Conservation (phyloP, 1,140 invertebrate genomes). For the Sycophila sp. region DNA sequence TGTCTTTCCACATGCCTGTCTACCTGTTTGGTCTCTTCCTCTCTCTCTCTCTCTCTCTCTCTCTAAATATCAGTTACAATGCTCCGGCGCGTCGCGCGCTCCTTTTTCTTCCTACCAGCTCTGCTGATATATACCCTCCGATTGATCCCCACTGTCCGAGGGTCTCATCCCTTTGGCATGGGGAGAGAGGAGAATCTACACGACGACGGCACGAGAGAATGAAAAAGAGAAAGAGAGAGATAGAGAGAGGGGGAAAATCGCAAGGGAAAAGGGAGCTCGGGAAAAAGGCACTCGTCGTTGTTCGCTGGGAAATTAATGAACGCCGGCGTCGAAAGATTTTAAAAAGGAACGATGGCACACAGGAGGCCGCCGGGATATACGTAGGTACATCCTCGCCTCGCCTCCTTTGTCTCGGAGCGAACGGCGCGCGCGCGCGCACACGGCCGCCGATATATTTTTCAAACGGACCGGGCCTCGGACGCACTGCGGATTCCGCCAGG, state of each 20-base stretch:
- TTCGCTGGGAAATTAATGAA: slow-evolving; percentile 27
- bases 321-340: background rate
- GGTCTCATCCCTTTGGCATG: slow-evolving; percentile 5
- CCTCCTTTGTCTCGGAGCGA: background rate
- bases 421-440: too few relatives aligned
- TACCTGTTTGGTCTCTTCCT: too few relatives aligned
- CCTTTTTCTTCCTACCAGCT: background rate
- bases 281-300: slow-evolving; percentile 11
- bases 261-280: too few relatives aligned
- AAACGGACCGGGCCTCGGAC: too few relatives aligned
- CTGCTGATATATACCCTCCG: slow-evolving; percentile 5
- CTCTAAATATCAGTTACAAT: slow-evolving; percentile 14
- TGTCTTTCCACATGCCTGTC: background rate
- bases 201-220: too few relatives aligned
- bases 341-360: background rate
- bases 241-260: too few relatives aligned
- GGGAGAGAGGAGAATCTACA: background rate
- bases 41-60: too few relatives aligned
- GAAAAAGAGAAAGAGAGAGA: too few relatives aligned
- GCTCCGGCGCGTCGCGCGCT: background rate
- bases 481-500: background rate
- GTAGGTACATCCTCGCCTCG: too few relatives aligned
- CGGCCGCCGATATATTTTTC: background rate
- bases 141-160: slow-evolving; percentile 21
- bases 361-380: too few relatives aligned